These are phyloP conservation scores for Drosophila sordidapex DNA, from an alignment of 2,888 invertebrate species.

Conservation along the genomic window DNA sequence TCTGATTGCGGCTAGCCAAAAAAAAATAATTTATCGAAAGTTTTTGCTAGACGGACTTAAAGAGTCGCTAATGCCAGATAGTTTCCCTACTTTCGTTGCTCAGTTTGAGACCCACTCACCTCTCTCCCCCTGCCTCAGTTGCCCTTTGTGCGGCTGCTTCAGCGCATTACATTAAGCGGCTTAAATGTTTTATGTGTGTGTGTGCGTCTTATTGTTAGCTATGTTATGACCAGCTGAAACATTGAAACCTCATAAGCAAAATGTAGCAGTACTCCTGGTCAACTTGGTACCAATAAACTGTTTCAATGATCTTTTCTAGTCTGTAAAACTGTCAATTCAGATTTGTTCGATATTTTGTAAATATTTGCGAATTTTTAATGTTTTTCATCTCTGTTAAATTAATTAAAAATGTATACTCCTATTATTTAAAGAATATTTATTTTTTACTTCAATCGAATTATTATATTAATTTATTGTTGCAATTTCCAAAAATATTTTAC, in stretches of 20 bases:
- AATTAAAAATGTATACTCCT: neutral
- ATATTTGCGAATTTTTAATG: neutral
- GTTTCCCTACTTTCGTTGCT: constrained; percentile 8
- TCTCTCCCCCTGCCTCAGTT: neutral
- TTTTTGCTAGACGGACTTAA: constrained; percentile 41
- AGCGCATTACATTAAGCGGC: constrained; percentile 45
- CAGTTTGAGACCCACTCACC: neutral
- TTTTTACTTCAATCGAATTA: neutral
- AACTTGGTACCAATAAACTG: neutral
- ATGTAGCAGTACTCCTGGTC: constrained; percentile 10
- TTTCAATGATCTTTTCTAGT: neutral
- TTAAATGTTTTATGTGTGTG: constrained; percentile 27
- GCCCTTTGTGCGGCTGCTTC: constrained; percentile 27
- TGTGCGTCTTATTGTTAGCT: constrained; percentile 22
- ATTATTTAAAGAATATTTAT: neutral
- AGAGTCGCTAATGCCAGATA: constrained; percentile 44
- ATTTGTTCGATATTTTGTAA: neutral
- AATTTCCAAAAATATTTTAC: neutral
- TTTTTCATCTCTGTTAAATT: neutral
- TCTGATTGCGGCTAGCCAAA: constrained; percentile 12
- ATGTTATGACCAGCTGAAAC: constrained; percentile 9
- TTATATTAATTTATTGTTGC: neutral
- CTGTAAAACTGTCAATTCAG: neutral
- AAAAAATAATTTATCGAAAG: constrained; percentile 35
- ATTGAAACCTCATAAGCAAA: constrained; percentile 32